phyloP scores from a whole-genome alignment of 1,140 invertebrate species.

The Wiebesia pumilae region DNA sequence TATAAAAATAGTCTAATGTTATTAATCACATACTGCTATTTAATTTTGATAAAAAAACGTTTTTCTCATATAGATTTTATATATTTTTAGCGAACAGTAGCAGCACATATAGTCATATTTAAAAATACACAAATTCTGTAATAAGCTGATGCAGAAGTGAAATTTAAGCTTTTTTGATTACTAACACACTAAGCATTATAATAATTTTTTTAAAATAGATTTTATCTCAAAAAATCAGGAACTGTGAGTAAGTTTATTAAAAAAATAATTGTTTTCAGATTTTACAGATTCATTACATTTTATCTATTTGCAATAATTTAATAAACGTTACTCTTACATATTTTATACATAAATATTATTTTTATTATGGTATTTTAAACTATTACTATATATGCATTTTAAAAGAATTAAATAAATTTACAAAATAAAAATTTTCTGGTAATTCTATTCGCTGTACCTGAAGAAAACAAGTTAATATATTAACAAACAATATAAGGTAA shows the following conservation, averaged over 20 bases:
- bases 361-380: neutral
- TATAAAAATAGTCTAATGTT: constrained; percentile 46
- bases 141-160: too few relatives aligned
- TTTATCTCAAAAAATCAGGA: constrained; percentile 47
- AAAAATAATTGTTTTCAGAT: neutral
- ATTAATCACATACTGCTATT: neutral
- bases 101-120: neutral
- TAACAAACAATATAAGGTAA: constrained; percentile 7
- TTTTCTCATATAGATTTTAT: neutral
- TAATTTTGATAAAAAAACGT: constrained; percentile 31
- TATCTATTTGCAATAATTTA: too few relatives aligned
- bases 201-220: constrained; percentile 52
- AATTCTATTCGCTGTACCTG: constrained; percentile 5
- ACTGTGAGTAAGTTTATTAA: constrained; percentile 14
- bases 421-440: neutral
- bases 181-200: neutral
- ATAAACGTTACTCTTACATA: too few relatives aligned
- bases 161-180: too few relatives aligned
- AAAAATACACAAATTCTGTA: too few relatives aligned
- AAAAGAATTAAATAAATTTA: neutral
- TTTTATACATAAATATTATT: neutral
- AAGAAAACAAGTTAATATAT: constrained; percentile 13
- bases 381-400: neutral
- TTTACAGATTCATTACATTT: too few relatives aligned
- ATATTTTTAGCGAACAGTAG: neutral